A percentile compares a stretch with the other conserved stretches of the same genome.
These are phyloP conservation scores for Sebastolobus alascanus DNA, from an alignment of 2,797 vertebrate species.

Conservation along the genomic window DNA sequence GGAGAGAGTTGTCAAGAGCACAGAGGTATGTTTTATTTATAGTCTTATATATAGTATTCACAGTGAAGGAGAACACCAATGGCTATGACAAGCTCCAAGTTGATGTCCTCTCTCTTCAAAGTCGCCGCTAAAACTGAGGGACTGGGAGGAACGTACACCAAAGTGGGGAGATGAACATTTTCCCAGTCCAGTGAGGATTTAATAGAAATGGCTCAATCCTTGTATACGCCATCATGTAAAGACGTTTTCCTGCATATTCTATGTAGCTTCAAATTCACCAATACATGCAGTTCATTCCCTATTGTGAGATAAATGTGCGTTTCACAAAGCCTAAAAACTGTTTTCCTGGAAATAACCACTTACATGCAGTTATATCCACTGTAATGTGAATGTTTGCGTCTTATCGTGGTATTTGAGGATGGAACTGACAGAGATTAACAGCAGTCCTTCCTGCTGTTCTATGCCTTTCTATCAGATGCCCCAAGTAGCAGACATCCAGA, in stretches of 20 bases:
- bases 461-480: slow-evolving; percentile 78
- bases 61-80: slow-evolving; percentile 72
- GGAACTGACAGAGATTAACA: slow-evolving; percentile 74
- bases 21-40: slow-evolving; percentile 85
- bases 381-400: slow-evolving; percentile 49
- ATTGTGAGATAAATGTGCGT: slow-evolving; percentile 14
- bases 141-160: slow-evolving; percentile 42
- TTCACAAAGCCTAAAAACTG: not conserved
- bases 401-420: slow-evolving; percentile 63
- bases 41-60: slow-evolving; percentile 80
- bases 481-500: slow-evolving; percentile 76
- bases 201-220: slow-evolving; percentile 31
- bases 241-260: slow-evolving; percentile 52
- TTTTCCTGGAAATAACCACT: slow-evolving; percentile 37
- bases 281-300: slow-evolving; percentile 10
- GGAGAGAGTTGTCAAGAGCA: slow-evolving; percentile 74
- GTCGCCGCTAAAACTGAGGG: slow-evolving; percentile 64
- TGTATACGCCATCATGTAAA: slow-evolving; percentile 8
- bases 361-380: slow-evolving; percentile 12
- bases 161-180: slow-evolving; percentile 60
- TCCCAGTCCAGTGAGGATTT: slow-evolving; percentile 43
- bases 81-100: slow-evolving; percentile 73
- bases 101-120: slow-evolving; percentile 76
- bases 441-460: slow-evolving; percentile 69
- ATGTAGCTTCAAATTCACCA: slow-evolving; percentile 38